Conservation (phyloP, 1,140 invertebrate genomes). For the Drosophila eugracilis region DNA sequence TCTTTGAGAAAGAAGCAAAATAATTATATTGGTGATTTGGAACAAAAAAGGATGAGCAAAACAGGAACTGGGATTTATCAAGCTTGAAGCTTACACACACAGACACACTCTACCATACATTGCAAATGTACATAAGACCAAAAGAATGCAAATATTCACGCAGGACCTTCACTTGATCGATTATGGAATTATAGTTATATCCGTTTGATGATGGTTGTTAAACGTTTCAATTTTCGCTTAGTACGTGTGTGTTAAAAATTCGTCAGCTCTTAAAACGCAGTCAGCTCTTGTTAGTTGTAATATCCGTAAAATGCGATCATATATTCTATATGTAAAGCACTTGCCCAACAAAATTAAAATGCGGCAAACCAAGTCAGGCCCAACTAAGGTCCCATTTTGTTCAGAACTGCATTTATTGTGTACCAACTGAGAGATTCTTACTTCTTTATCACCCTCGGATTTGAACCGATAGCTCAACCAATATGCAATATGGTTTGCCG, state of each 20-base stretch:
- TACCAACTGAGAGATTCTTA: constrained; percentile 4
- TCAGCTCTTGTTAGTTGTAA: constrained; percentile 42
- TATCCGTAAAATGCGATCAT: constrained; percentile 25
- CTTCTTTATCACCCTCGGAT: constrained; percentile 1
- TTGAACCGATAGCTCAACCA: constrained; percentile 17
- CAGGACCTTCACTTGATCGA: constrained; percentile 38
- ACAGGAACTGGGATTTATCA: constrained; percentile 79
- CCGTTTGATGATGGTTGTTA: constrained; percentile 42
- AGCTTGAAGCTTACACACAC: constrained; percentile 71
- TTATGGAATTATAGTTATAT: constrained; percentile 9
- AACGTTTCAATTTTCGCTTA: constrained; percentile 25
- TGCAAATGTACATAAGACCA: constrained; percentile 53
- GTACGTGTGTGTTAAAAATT: constrained; percentile 28
- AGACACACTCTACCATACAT: constrained; percentile 35
- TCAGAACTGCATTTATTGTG: constrained; percentile 35
- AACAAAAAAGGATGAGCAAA: constrained; percentile 40
- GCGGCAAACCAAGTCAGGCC: constrained; percentile 16
- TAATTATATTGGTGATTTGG: constrained; percentile 62
- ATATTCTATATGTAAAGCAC: constrained; percentile 33
- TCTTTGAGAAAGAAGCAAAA: constrained; percentile 76
- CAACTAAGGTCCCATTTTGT: constrained; percentile 6
- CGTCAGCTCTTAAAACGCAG: constrained; percentile 7
- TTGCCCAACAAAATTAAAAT: constrained; percentile 36
- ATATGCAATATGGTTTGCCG: constrained; percentile 42
- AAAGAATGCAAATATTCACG: constrained; percentile 21